Evolutionary conservation across 2,113 vertebrate genomes (phyloP), one percentile per base, ranked within the genome.

Genomic region (Platysteira castanea): DNA sequence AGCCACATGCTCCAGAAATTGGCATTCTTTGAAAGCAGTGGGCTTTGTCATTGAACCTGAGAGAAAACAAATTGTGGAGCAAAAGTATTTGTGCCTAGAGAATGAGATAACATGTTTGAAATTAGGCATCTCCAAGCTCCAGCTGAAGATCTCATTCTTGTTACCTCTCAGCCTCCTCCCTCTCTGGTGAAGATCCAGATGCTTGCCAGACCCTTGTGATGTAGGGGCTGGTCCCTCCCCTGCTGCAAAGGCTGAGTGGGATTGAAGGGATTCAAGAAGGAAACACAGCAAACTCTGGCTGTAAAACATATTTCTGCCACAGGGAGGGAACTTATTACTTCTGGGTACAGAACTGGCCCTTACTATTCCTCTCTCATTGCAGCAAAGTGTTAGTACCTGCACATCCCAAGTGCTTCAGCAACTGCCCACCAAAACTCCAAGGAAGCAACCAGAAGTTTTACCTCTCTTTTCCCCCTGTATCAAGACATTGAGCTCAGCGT

Each of bases 391-490:
- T 53, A 41, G 21, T 28, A 54, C 39, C 18, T 68, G 35, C 18
- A 47, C 28, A 61, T 46, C 46, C 46, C 54, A 26, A 69, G 24
- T 18, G 27, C 24, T 59, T 81, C 20, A 37, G 33, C 14, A 35
- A 33, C 6, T 28, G 21, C 23, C 59, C 17, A 27, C 14, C 2
- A 19, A 23, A 53, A 53, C 20, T 28, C 8, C 1, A 1, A 84
- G 56, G 39, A 93, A 74, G 39, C 31, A 59, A 54, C 1, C 13
- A 47, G 13, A 90, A 76, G 7, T 71, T 96, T 76, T 53, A n/a
- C 18, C 6, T 10, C 9, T 30, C 77, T 84, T 81, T 73, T 56
- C 1, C 1, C 4, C 50, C 52, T 0, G 0, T 53, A 65, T 49
- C 63, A 95, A 95, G 35, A 63, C 49, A 44, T 12, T 31, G 46